phyloP scores from a whole-genome alignment of 2,888 invertebrate genomes.

The Strigamia transsilvanica region DNA sequence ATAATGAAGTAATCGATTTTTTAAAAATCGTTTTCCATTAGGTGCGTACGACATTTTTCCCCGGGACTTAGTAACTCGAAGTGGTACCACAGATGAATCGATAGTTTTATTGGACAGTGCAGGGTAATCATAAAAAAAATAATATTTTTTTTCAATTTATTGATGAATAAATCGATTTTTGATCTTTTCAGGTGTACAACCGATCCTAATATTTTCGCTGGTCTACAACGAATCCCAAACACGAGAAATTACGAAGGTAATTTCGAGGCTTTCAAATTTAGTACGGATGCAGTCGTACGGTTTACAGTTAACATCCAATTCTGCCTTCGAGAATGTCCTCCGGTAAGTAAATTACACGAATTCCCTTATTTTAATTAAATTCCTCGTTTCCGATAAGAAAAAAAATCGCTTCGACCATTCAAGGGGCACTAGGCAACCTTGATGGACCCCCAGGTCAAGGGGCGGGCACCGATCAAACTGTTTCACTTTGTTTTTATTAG shows the following conservation, averaged over 20 bases:
- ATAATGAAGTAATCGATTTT: neutral
- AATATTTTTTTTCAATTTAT: too few relatives aligned
- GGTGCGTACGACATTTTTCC: slow-evolving; percentile 70
- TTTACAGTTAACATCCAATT: slow-evolving; percentile 85
- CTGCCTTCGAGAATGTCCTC: slow-evolving; percentile 75
- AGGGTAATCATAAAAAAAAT: slow-evolving; percentile 49
- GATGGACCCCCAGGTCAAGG: too few relatives aligned
- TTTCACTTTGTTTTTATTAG: too few relatives aligned
- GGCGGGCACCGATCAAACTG: too few relatives aligned
- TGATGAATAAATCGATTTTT: neutral
- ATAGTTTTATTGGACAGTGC: slow-evolving; percentile 37
- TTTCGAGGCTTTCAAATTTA: slow-evolving; percentile 88
- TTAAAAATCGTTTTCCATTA: slow-evolving; percentile 54
- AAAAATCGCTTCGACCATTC: too few relatives aligned
- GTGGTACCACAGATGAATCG: slow-evolving; percentile 67
- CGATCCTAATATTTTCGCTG: slow-evolving; percentile 67
- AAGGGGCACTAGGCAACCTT: too few relatives aligned
- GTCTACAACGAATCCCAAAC: slow-evolving; percentile 59
- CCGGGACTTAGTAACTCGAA: slow-evolving; percentile 81
- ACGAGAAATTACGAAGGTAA: slow-evolving; percentile 61
- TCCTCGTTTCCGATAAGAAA: too few relatives aligned
- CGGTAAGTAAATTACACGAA: slow-evolving; percentile 65
- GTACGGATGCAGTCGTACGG: slow-evolving; percentile 80
- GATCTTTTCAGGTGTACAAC: slow-evolving; percentile 72
- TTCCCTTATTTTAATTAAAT: too few relatives aligned